Percentiles rank a stretch among this genome's conserved stretches.
These are phyloP conservation scores for Chymomyza procnemis DNA, from an alignment of 2,888 invertebrate genomes.

Conservation along the genomic window DNA sequence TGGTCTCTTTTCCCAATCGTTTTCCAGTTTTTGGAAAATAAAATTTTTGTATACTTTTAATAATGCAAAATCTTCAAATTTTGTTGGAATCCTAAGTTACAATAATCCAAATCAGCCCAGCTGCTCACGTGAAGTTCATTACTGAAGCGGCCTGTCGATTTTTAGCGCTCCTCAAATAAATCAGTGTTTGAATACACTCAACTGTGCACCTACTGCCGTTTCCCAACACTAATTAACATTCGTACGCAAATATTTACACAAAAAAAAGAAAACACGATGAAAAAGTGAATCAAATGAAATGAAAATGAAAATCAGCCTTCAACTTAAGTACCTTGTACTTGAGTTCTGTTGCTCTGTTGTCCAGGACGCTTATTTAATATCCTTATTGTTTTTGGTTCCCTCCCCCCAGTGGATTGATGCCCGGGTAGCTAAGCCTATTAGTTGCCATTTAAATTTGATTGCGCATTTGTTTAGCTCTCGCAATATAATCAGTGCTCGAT, in stretches of 20 bases:
- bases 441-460: background rate
- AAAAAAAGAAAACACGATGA: background rate
- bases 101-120: too few relatives aligned
- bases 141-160: too few relatives aligned
- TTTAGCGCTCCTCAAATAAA: too few relatives aligned
- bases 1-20: too few relatives aligned
- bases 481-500: background rate
- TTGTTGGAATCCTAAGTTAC: too few relatives aligned
- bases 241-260: background rate
- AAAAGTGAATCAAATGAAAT: background rate
- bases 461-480: too few relatives aligned
- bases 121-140: too few relatives aligned
- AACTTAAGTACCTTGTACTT: background rate
- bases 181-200: too few relatives aligned
- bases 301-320: background rate
- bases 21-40: too few relatives aligned
- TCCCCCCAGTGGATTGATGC: background rate
- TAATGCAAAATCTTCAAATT: too few relatives aligned
- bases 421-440: background rate
- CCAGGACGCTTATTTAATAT: background rate
- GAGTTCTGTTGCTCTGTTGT: background rate
- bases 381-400: background rate
- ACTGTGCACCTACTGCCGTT: too few relatives aligned
- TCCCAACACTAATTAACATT: background rate
- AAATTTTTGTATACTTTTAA: too few relatives aligned